Percentiles rank a stretch among this genome's conserved stretches.
Conservation (phyloP, 92 coral and sea anemone genomes). For the Muricea muricata region DNA sequence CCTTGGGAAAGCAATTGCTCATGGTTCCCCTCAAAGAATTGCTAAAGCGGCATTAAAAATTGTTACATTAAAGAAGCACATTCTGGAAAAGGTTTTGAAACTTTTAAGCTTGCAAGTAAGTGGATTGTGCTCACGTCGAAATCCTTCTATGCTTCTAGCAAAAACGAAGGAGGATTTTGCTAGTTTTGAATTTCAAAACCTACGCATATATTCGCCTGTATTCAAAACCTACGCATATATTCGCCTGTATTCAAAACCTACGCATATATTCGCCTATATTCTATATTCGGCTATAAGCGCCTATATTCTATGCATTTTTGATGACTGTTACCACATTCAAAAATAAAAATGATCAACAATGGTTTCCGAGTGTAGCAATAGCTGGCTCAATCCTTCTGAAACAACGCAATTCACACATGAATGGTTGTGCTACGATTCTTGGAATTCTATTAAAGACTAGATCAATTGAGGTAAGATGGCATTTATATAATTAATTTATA, state of each 20-base stretch:
- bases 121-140: conserved; percentile 44
- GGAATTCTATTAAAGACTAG: conserved; percentile 70
- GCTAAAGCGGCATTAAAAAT: conserved; percentile 14
- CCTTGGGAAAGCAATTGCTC: conserved; percentile 50
- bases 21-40: conserved; percentile 31
- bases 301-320: conserved; percentile 36
- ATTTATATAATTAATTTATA: too few relatives aligned
- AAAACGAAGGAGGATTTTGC: conserved; percentile 16
- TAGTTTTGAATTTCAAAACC: conserved; percentile 20
- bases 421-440: conserved; percentile 67
- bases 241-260: too few relatives aligned
- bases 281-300: conserved; percentile 19
- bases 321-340: conserved; percentile 23
- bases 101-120: conserved; percentile 45
- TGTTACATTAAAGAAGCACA: conserved; percentile 19
- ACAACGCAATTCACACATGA: conserved; percentile 67
- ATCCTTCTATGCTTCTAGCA: conserved; percentile 29
- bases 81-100: conserved; percentile 53
- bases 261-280: conserved; percentile 2
- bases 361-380: conserved; percentile 63
- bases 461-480: conserved; percentile 70
- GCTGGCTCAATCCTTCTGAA: conserved; percentile 76
- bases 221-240: too few relatives aligned
- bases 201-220: too few relatives aligned
- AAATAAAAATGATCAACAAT: conserved; percentile 24